Evolutionary conservation across 2,113 vertebrate species (phyloP).

Genomic region (Chionis minor): DNA sequence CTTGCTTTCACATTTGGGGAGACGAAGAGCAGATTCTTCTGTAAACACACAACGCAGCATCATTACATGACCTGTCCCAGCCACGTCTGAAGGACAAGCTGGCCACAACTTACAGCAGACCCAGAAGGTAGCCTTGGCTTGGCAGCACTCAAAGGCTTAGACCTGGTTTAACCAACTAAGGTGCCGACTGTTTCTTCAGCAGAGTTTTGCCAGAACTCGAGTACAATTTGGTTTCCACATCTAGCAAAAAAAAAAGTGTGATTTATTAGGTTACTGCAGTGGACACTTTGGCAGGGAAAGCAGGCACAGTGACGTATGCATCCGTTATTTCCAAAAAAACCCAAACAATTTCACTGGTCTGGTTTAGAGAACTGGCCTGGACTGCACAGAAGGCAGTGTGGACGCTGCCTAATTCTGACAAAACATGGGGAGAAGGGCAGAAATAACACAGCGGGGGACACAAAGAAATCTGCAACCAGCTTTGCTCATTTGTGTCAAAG

Average conservation of each 20-base stretch:
- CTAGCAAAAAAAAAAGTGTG: neutral
- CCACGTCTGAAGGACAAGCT: neutral
- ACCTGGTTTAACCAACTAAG: neutral
- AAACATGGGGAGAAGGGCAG: neutral
- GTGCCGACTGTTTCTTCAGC: neutral
- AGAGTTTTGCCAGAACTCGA: neutral
- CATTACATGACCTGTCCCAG: neutral
- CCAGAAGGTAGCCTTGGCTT: neutral
- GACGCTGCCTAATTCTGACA: neutral
- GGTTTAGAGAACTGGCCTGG: slow-evolving; percentile 10
- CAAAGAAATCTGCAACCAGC: neutral
- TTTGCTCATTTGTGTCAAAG: neutral
- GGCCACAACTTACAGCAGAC: neutral
- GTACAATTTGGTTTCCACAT: neutral
- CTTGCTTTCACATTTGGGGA: neutral
- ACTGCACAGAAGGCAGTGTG: neutral
- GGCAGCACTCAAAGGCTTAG: neutral
- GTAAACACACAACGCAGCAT: neutral
- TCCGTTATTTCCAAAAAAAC: neutral
- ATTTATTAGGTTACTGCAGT: neutral
- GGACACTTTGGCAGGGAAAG: neutral
- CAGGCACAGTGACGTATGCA: neutral
- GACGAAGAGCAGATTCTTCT: neutral
- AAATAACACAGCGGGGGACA: neutral
- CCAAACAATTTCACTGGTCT: neutral